Percentiles rank a stretch among this genome's conserved stretches.
phyloP scores from a whole-genome alignment of 2,113 vertebrate genomes.

The Pangasianodon hypophthalmus region DNA sequence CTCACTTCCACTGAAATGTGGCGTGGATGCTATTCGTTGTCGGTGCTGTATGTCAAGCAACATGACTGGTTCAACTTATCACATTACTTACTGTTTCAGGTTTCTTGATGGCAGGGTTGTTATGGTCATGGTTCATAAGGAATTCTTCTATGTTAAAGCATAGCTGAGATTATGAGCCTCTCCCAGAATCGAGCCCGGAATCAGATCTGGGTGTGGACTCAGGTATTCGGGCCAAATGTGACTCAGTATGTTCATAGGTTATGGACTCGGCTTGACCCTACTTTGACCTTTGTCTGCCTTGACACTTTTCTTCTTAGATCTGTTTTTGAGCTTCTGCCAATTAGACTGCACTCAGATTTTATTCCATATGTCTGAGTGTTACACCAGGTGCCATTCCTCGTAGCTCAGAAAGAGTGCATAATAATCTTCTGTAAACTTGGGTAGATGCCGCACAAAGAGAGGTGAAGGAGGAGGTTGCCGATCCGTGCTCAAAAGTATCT shows the following conservation, averaged over 20 bases:
- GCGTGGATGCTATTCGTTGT: not conserved
- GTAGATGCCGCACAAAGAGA: not conserved
- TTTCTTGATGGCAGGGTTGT: not conserved
- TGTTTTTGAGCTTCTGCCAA: not conserved
- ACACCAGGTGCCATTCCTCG: not conserved
- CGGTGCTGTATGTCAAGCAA: not conserved
- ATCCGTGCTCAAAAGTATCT: constrained; percentile 27
- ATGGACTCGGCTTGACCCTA: not conserved
- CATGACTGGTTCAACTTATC: not conserved
- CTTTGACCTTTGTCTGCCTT: constrained; percentile 1
- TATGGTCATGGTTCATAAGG: not conserved
- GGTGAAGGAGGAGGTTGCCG: not conserved
- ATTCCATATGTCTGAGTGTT: not conserved
- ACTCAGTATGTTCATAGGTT: not conserved
- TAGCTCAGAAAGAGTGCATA: not conserved
- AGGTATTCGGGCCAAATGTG: not conserved
- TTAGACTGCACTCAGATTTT: not conserved
- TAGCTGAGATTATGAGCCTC: not conserved
- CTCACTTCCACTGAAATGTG: not conserved
- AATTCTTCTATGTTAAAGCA: not conserved
- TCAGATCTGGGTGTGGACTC: not conserved
- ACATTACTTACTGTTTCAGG: not conserved
- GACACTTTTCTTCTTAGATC: not conserved
- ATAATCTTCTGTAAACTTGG: not conserved
- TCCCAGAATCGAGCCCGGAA: not conserved